Evolutionary conservation across 2,113 vertebrate species (phyloP), one percentile per base, ranked within the genome.

Genomic region (Equus quagga): DNA sequence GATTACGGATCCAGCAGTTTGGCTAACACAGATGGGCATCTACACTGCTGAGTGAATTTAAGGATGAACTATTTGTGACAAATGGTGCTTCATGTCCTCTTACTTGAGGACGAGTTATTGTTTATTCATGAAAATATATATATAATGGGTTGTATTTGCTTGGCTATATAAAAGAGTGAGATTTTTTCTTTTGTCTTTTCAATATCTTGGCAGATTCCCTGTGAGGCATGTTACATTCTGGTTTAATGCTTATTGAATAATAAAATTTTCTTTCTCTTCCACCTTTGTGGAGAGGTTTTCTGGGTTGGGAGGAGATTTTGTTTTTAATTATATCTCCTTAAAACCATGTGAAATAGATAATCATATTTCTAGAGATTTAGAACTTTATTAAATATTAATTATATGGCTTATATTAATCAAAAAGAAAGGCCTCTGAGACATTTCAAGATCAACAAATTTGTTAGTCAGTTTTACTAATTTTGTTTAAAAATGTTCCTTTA

Each of bases 91-190:
- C n/a, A 23, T 67, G 28, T 62, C 49, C 13, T 94, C 41, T 90
- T 85, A 41, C 67, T 65, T 51, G 23, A 94, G 17, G n/a, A 91
- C 65, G 58, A 64, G 19, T 82, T 86, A 78, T 60, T 91, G 58
- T 81, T 97, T 93, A 78, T 86, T 54, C 64, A 56, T 93, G 64
- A 86, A 95, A 91, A 93, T 15, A 11, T 83, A 14, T 41, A 46
- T 44, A 2, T 89, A 72, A 54, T 72, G 49, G 11, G 8, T 81
- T 85, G 18, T 79, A 56, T 58, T 64, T 92, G 49, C 5, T 80
- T 87, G 23, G 6, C 10, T 93, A 31, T 18, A 58, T 93, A 67
- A 56, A 92, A 73, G 60, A 1, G 21, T 91, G n/a, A 49, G 10
- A 41, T 1, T 17, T 49, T 58, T 54, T 46, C 73, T 79, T 72